Base-by-base conservation (phyloP, 2,113 vertebrate genomes). In the Mugil cephalus region DNA sequence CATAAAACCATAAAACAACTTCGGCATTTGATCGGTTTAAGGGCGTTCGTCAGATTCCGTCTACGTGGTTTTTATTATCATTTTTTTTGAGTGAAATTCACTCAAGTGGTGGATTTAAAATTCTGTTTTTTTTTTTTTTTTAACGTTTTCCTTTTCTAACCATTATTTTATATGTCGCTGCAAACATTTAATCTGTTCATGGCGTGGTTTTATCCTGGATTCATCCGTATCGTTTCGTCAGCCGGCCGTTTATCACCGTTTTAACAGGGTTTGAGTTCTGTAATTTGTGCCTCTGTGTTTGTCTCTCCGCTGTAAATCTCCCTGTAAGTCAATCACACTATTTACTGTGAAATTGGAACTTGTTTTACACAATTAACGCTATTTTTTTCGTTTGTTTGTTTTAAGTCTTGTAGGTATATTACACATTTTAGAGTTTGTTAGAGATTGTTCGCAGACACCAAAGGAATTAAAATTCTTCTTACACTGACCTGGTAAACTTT, bases 391-490 rank as follows among this genome's bases (percentile, higher is more conserved):
- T 43, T 43, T 78, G n/a, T 80, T 66, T 74, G 24, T 67, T 82
- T 78, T 70, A 12, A 14, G 60, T 50, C 38, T 74, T 7, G 12
- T 69, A 48, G 73, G 35, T 70, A 61, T 56, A 18, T 72, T 11
- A 48, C 59, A 68, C 55, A 15, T 74, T 80, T 78, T 87, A 74
- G 70, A 79, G 73, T 74, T n/a, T 70, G 54, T 80, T 76, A 61
- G n/a, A 65, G 38, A 86, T 79, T 72, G 59, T 82, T 82, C 90
- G 55, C 84, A 86, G 88, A 89, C 92, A 93, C 90, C 92, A 93
- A 94, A 95, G 91, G 83, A 90, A 93, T 87, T 91, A 92, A 93
- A 93, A 48, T 79, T 85, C 69, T 90, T 91, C 67, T 90, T 79
- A 92, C 84, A 90, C 84, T 70, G 72, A 64, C 48, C 17, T 79